Evolutionary conservation across 2,888 invertebrate species (phyloP).

Genomic region (Nasonia oneida): DNA sequence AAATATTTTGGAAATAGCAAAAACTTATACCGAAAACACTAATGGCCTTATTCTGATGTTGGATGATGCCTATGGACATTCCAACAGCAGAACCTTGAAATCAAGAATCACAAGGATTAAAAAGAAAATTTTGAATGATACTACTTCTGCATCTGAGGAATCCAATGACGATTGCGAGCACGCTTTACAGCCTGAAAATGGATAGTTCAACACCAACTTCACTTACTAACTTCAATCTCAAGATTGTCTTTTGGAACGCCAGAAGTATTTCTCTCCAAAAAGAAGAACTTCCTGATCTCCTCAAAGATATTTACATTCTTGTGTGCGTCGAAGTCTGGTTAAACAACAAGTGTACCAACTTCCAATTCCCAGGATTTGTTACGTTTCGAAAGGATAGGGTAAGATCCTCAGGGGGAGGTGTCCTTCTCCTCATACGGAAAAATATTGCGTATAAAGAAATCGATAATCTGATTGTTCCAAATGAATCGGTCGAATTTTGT

Average conservation of each 20-base stretch:
- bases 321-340: not conserved
- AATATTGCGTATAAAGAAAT: not conserved
- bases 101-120: no score
- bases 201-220: not conserved
- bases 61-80: no score
- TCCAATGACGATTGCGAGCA: no score
- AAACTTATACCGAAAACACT: no score
- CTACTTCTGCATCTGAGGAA: no score
- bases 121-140: no score
- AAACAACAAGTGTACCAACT: not conserved
- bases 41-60: no score
- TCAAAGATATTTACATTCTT: not conserved
- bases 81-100: no score
- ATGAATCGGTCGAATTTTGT: no score
- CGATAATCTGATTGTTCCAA: not conserved
- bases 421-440: not conserved
- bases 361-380: not conserved
- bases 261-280: not conserved
- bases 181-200: not conserved
- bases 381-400: not conserved
- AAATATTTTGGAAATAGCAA: no score
- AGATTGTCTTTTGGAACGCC: not conserved
- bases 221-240: not conserved
- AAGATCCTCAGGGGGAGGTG: not conserved
- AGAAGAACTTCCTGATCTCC: not conserved